Base-by-base conservation (phyloP, 2,113 vertebrate genomes). In the Seriola rivoliana region DNA sequence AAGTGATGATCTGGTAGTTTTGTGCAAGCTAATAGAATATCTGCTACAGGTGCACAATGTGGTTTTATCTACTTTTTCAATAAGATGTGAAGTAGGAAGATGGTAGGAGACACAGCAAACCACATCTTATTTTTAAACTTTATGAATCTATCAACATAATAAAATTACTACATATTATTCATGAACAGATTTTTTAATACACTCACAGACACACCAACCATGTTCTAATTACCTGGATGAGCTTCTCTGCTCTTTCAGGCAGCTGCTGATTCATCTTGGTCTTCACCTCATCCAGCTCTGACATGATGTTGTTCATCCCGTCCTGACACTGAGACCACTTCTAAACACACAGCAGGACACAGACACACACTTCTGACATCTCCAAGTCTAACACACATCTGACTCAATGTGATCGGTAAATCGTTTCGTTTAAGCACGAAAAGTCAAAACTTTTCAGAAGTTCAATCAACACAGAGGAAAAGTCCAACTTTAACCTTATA, bases 191-290 rank as follows among this genome's bases (percentile, higher is more conserved):
- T 11, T 23, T 59, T 48, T 40, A 34, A 21, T 7, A 14, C 19
- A 64, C 6, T 19, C 32, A 42, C 12, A 57, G 29, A 55, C 21
- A 64, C 12, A 40, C 17, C 55, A 59, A 8, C 1, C 7, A 21
- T 44, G 23, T 16, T 58, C 1, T n/a, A 55, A 54, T 72, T 95
- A 98, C 98, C 97, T 97, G 95, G 11, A 90, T 52, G 19, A 93
- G 76, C 63, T 93, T 91, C 71, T 95, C 95, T 0, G 93, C 85
- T 29, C 91, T 91, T 55, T 91, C 85, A 16, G 95, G 95, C 48
- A 95, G 94, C 42, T 90, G 90, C 88, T 90, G 87, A 80, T 86
- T 92, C 42, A 96, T 72, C 71, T 85, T 92, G 55, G 73, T 82
- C 50, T 95, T 95, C 72, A 97, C 85, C 75, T 95, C 84, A 1